phyloP scores from a whole-genome alignment of 2,888 invertebrate species.

The Eupithecia subumbrata region DNA sequence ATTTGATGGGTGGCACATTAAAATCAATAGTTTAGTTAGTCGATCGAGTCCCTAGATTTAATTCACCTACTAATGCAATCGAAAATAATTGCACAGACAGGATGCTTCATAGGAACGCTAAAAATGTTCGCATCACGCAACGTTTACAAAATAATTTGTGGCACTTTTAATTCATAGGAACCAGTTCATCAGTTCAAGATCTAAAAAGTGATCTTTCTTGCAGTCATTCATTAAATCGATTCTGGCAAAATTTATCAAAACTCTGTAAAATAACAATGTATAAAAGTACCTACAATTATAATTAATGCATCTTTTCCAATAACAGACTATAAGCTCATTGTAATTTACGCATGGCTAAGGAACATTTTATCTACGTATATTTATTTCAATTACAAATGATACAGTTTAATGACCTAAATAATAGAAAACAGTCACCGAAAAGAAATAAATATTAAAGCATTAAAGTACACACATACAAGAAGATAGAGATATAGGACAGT shows the following conservation, averaged over 20 bases:
- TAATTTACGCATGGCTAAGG: constrained; percentile 48
- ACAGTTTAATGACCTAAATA: constrained; percentile 37
- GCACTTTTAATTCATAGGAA: constrained; percentile 74
- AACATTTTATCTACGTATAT: constrained; percentile 43
- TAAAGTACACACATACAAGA: constrained; percentile 47
- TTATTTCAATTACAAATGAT: constrained; percentile 39
- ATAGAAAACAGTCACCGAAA: constrained; percentile 54
- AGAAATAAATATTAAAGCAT: constrained; percentile 66
- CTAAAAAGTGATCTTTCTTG: constrained; percentile 54
- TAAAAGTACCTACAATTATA: constrained; percentile 27
- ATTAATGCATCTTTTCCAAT: constrained; percentile 34
- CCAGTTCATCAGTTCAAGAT: constrained; percentile 79
- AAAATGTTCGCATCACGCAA: not conserved
- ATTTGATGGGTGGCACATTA: not conserved
- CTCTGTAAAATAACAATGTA: constrained; percentile 19
- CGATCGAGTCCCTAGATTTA: constrained; percentile 3
- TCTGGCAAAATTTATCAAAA: constrained; percentile 20
- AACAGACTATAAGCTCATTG: constrained; percentile 40
- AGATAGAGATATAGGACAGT: constrained; percentile 54
- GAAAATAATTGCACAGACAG: not conserved
- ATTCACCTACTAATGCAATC: not conserved
- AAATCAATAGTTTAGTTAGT: not conserved
- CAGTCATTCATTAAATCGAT: constrained; percentile 35
- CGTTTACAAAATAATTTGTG: constrained; percentile 22
- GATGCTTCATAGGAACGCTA: not conserved